These are phyloP conservation scores for Pteropus alecto DNA, from an alignment of 2,113 vertebrate genomes.

Conservation along the genomic window DNA sequence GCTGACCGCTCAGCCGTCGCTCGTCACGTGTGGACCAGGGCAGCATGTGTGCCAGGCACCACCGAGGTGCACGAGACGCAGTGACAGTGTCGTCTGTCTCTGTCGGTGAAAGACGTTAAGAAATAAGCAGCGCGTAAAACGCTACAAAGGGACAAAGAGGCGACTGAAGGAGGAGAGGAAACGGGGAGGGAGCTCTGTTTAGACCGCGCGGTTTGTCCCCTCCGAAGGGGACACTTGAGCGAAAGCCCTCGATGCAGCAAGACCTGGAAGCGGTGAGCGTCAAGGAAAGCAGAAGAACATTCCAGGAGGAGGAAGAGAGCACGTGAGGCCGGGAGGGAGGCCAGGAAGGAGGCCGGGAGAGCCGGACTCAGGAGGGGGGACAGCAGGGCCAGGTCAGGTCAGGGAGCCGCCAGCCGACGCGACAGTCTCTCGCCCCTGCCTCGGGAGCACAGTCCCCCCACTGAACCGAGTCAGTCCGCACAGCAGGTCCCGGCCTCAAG, in stretches of 20 bases:
- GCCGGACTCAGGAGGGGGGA: background rate
- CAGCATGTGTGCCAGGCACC: background rate
- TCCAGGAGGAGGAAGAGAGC: background rate
- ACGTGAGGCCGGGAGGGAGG: background rate
- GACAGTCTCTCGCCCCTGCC: background rate
- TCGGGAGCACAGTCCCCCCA: fast-evolving
- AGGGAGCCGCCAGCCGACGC: background rate
- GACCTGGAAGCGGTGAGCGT: background rate
- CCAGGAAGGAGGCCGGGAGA: background rate
- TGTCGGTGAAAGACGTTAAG: background rate
- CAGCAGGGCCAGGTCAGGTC: background rate
- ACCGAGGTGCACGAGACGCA: background rate
- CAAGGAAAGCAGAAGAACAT: background rate
- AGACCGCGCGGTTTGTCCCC: background rate
- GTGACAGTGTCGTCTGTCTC: background rate
- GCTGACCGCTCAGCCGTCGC: fast-evolving
- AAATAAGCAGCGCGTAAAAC: background rate
- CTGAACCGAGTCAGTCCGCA: background rate
- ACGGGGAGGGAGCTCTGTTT: fast-evolving
- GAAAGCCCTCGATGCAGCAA: background rate
- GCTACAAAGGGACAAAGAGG: background rate
- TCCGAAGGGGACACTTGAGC: background rate
- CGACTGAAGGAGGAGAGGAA: no score
- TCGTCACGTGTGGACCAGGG: background rate
- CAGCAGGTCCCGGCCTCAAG: background rate